Conservation (phyloP, 1,140 invertebrate species). For the Aplysia californica region DNA sequence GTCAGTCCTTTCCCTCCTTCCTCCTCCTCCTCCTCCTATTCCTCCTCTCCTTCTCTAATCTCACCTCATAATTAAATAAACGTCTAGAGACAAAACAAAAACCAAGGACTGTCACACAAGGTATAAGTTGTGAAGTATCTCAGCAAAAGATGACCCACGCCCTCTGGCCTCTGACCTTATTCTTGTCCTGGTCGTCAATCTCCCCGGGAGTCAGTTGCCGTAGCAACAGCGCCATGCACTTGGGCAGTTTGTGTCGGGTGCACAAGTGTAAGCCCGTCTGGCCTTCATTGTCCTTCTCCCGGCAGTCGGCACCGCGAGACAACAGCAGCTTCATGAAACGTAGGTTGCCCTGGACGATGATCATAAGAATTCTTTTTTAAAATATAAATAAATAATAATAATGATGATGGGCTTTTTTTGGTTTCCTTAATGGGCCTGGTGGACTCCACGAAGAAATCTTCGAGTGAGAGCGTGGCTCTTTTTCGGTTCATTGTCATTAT, state of each 20-base stretch:
- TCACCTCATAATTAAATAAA: too few species aligned
- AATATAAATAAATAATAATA: background rate
- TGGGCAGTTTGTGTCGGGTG: conserved; percentile 65
- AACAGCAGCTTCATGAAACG: conserved; percentile 63
- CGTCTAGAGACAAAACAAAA: too few species aligned
- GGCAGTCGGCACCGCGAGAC: conserved; percentile 62
- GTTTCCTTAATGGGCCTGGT: background rate
- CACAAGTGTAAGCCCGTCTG: conserved; percentile 65
- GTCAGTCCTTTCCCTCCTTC: too few species aligned
- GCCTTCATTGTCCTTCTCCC: conserved; percentile 66
- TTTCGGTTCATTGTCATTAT: too few species aligned
- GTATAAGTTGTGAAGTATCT: too few species aligned
- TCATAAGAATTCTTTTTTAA: background rate
- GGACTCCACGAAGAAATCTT: too few species aligned
- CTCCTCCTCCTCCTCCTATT: too few species aligned
- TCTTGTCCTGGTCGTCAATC: conserved; percentile 68
- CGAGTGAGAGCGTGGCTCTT: too few species aligned
- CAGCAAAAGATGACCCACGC: too few species aligned
- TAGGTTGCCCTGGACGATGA: conserved; percentile 58
- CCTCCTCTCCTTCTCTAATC: too few species aligned
- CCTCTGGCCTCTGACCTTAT: conserved; percentile 61
- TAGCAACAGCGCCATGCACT: conserved; percentile 65
- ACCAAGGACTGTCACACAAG: too few species aligned
- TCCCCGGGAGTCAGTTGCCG: conserved; percentile 64
- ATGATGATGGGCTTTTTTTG: background rate